Percentiles rank a stretch among this genome's conserved stretches.
phyloP scores from a whole-genome alignment of 1,140 invertebrate genomes.

The Lucilia sericata region DNA sequence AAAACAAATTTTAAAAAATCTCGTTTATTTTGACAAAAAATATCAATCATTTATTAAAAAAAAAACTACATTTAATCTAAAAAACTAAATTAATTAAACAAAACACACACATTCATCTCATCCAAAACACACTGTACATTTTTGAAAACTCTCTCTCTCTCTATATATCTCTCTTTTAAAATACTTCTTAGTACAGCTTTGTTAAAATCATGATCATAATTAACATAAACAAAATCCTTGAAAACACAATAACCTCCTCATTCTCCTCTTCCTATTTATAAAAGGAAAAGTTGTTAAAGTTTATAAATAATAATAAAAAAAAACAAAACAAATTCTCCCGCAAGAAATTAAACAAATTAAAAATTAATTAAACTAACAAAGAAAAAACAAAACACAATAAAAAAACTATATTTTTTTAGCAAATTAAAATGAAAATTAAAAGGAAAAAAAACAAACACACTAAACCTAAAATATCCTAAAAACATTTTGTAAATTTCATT shows the following conservation, averaged over 20 bases:
- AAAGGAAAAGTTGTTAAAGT: conserved; percentile 14
- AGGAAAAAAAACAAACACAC: background rate
- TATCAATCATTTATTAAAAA: background rate
- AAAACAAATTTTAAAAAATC: background rate
- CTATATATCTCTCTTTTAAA: background rate
- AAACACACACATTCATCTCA: background rate
- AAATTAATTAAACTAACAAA: background rate
- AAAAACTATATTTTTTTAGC: conserved; percentile 27
- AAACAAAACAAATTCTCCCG: background rate
- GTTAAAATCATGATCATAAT: background rate
- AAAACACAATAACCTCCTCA: background rate
- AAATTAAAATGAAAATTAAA: background rate
- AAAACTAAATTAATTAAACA: background rate
- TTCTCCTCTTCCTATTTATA: background rate
- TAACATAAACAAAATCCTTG: background rate
- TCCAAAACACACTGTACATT: background rate
- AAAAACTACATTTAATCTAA: background rate
- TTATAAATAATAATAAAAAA: background rate
- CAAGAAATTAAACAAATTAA: background rate
- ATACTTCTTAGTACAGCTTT: background rate
- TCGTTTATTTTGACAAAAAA: background rate
- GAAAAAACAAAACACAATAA: background rate
- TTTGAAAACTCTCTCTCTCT: background rate
- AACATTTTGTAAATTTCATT: conserved; percentile 6
- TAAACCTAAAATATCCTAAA: background rate